Base-by-base conservation (phyloP, 1,140 invertebrate species). In the Diorhabda carinulata region DNA sequence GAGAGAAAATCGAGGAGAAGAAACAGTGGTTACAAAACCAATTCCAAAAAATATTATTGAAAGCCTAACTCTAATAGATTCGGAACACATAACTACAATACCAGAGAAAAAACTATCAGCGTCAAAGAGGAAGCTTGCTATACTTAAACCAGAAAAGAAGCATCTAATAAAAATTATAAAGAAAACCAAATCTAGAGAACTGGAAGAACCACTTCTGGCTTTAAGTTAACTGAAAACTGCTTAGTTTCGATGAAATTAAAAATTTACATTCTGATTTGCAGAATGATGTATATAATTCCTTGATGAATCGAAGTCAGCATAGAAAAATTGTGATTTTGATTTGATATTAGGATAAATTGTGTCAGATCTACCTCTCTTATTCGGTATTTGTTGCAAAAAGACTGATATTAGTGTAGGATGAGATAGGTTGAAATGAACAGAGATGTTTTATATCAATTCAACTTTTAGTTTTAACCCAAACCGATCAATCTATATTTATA, bases 11-110 rank as follows among this genome's bases (percentile, higher is more conserved):
- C 60, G 74, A 45, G 63, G 56, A 5, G 44, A 70, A 42, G 47
- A 66, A 43, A 65, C 6, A 77, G 81, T 77, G 83, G 81, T 80
- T 74, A 60, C 43, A 25, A 10, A 79, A 62, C 83, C 83, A 3
- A 85, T 87, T 74, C 92, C 92, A 2, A 91, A 91, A 74, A 94
- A 93, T 77, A 93, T 93, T 68, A 88, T 93, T 57, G 92, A 94
- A 78, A 91, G 90, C 52, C 76, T 94, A 66, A 86, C 89, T 71
- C 85, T 91, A 78, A 76, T 92, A 2, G 90, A 92, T 73, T 81
- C 86, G 64, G 85, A 87, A 66, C 82, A 84, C 40, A 81, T 84
- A 42, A 43, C 60, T 42, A 69, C 57, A 41, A 77, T 84, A 67
- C 69, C 83, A 9, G 75, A 78, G 73, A 87, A 85, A 70, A 87